Percentiles rank a stretch among this genome's conserved stretches.
Conservation (phyloP, 2,797 vertebrate species). For the Labroides dimidiatus region DNA sequence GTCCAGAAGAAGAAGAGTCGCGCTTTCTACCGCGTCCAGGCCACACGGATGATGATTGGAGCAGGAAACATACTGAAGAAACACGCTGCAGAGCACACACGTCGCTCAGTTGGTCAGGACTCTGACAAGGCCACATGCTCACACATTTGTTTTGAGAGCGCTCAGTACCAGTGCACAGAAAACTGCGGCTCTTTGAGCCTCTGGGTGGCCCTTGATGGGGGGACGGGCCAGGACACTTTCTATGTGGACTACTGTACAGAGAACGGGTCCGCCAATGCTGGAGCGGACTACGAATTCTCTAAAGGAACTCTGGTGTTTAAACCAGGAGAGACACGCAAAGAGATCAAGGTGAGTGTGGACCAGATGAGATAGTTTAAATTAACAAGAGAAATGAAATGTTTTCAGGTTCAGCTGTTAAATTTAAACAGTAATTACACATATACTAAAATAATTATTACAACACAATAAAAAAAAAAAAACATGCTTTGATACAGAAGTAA, state of each 20-base stretch:
- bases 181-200: constrained; percentile 88
- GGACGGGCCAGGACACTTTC: constrained; percentile 89
- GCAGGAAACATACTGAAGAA: constrained; percentile 93
- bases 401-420: too few relatives aligned
- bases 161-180: constrained; percentile 93
- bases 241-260: constrained; percentile 95
- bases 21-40: constrained; percentile 95
- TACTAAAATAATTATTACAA: too few relatives aligned
- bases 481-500: too few relatives aligned
- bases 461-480: too few relatives aligned
- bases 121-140: constrained; percentile 79
- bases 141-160: constrained; percentile 90
- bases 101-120: constrained; percentile 37
- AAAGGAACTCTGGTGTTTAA: constrained; percentile 94
- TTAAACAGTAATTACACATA: too few relatives aligned
- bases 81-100: constrained; percentile 86
- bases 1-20: constrained; percentile 95
- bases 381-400: not conserved
- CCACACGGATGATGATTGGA: constrained; percentile 93
- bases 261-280: constrained; percentile 93
- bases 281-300: constrained; percentile 87
- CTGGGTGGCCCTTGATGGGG: constrained; percentile 86
- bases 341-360: constrained; percentile 85
- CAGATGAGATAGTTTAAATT: not conserved
- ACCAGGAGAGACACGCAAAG: constrained; percentile 91